Base-by-base conservation (phyloP, 2,797 vertebrate genomes). In the Adrianichthys oophorus region DNA sequence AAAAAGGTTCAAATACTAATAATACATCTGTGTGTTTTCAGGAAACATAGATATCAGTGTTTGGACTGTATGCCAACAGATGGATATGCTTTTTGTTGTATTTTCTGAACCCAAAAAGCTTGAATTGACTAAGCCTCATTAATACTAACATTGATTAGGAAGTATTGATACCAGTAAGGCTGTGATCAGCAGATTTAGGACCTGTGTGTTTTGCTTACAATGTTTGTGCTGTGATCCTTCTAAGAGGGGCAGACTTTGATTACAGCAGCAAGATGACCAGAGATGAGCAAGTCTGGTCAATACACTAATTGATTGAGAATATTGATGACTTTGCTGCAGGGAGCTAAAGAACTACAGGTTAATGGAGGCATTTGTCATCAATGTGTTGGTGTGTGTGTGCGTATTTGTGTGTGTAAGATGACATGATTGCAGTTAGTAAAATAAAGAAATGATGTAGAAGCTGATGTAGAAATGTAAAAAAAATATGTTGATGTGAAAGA, bases 151-250 rank as follows among this genome's bases (percentile, higher is more conserved):
- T 70, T 41, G 67, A 80, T 49, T 40, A 17, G 15, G 29, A 18
- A 44, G 16, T 62, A 78, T 71, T 59, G 78, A 82, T 58, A n/a
- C 60, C 47, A 59, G 49, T 55, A 40, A 41, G 41, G 17, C 56
- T 78, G 52, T 57, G 71, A 84, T 84, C 82, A 79, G 72, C 84
- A 78, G 63, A 58, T 83, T 78, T 52, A 61, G 21, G 51, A 50
- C 17, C n/a, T 66, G 17, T 21, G 45, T 66, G 53, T 45, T 18
- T 56, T 41, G 51, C 57, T 57, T 26, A 44, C 13, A 45, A 4
- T 12, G 29, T 56, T 56, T 62, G 50, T 53, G 18, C 41, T 51
- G 29, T 17, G 45, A 67, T 74, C 57, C 65, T 66, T 72, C 58
- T 66, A 63, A 68, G 54, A 67, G 61, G 56, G 59, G 60, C 53